Evolutionary conservation across 1,140 invertebrate genomes (phyloP).

Genomic region (Ceratitis capitata): DNA sequence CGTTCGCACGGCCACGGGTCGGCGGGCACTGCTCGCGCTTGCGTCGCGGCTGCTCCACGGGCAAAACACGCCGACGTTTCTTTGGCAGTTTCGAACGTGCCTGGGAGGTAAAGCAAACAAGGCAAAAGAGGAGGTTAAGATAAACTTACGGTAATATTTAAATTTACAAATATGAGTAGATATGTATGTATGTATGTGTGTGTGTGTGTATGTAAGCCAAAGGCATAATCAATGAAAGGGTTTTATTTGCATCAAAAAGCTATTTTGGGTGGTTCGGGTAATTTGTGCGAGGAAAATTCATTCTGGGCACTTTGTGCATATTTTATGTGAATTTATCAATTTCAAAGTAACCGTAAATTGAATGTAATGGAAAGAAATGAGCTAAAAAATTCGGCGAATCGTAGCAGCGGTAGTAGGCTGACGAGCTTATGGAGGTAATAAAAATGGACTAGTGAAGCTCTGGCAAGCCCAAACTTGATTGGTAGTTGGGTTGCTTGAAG

Average conservation of each 20-base stretch:
- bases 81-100: constrained; percentile 90
- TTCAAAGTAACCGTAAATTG: neutral
- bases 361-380: neutral
- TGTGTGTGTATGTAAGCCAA: neutral
- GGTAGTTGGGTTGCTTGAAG: too few species aligned
- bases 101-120: constrained; percentile 63
- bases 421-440: too few species aligned
- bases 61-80: constrained; percentile 81
- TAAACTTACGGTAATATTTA: too few species aligned
- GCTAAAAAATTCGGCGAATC: too few species aligned
- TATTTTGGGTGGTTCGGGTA: neutral
- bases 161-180: neutral
- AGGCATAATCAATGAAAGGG: constrained; percentile 4
- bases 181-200: neutral
- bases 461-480: too few species aligned
- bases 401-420: too few species aligned
- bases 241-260: neutral
- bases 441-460: too few species aligned
- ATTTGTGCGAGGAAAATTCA: neutral
- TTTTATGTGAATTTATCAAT: neutral
- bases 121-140: neutral
- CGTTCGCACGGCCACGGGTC: constrained; percentile 78
- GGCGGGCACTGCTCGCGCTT: constrained; percentile 66
- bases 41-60: constrained; percentile 79
- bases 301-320: neutral